Base-by-base conservation (phyloP, 2,797 vertebrate species). In the Mus spretus region DNA sequence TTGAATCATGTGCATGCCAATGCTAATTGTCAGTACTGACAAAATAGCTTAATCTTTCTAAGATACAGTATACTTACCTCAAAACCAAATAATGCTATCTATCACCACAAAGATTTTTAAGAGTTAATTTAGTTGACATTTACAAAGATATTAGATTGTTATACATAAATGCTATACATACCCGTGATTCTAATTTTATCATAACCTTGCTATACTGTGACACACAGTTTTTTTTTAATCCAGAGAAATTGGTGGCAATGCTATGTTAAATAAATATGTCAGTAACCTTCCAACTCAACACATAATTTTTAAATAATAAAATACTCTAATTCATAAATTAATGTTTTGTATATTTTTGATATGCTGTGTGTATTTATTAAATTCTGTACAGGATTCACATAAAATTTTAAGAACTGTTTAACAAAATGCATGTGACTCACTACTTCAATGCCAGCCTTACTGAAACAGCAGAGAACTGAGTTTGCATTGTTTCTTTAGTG, bases 1-100 rank as follows among this genome's bases (percentile, higher is more conserved):
- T 87, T 55, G 55, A 96, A 70, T 78, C 2, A 37, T 74, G 10
- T 20, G 37, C 20, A 31, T 84, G 26, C 9, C 20, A 37, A 44
- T 80, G 59, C 1, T 67, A 89, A 1, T 17, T 34, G 6, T 50
- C 17, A 75, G 24, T 26, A 24, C 79, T 85, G 67, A 92, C 15
- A 89, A 90, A 61, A 77, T 59, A 4, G 37, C 65, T 91, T 82
- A 84, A 81, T 14, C 6, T 83, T 13, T 86, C 13, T 89, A 47
- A 47, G 15, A 13, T 63, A 65, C 34, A 92, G 2, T 77, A 65
- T n/a, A 89, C 44, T 63, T 47, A 65, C 0, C 7, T 57, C 19
- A 37, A 79, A 90, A 50, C 61, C 20, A 40, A 44, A 93, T 74
- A 61, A 10, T 59, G 9, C 44, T 70, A 47, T 11, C 6, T 63